phyloP scores from a whole-genome alignment of 2,113 vertebrate species.

The Megaceryle maxima region DNA sequence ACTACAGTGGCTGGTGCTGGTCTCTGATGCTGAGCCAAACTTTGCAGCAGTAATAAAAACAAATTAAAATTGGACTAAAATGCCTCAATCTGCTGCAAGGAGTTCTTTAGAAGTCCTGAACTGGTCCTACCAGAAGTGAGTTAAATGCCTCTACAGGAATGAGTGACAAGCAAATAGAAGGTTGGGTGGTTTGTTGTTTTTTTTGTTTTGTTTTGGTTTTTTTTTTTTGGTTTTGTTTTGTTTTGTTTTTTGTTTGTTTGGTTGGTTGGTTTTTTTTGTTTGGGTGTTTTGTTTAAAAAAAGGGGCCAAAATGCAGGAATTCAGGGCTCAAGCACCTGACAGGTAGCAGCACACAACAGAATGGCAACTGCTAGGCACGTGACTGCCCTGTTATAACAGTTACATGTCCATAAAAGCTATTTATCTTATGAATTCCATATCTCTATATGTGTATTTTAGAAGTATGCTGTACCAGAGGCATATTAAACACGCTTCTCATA shows the following conservation, averaged over 20 bases:
- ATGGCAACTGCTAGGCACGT: no score
- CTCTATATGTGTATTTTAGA: fast-evolving
- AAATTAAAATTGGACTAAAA: not conserved
- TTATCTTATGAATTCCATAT: not conserved
- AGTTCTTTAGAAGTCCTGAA: fast-evolving
- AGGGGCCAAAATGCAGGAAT: not conserved
- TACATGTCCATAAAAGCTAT: no score
- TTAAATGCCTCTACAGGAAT: not conserved
- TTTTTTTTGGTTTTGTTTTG: no score
- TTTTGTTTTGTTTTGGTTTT: no score
- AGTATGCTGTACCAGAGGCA: not conserved
- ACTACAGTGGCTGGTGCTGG: not conserved
- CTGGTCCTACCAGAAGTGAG: not conserved
- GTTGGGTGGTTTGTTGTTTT: no score
- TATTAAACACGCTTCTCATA: not conserved
- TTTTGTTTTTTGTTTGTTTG: no score
- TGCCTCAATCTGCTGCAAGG: fast-evolving
- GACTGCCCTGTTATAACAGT: no score
- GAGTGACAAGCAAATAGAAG: not conserved
- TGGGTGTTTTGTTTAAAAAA: no score
- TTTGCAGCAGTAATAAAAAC: not conserved
- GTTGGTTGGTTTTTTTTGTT: no score
- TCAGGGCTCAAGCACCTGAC: not conserved
- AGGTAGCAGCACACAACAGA: not conserved
- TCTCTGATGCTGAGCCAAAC: not conserved